Evolutionary conservation across 2,113 vertebrate genomes (phyloP).

Genomic region (Aspiorhynchus laticeps): DNA sequence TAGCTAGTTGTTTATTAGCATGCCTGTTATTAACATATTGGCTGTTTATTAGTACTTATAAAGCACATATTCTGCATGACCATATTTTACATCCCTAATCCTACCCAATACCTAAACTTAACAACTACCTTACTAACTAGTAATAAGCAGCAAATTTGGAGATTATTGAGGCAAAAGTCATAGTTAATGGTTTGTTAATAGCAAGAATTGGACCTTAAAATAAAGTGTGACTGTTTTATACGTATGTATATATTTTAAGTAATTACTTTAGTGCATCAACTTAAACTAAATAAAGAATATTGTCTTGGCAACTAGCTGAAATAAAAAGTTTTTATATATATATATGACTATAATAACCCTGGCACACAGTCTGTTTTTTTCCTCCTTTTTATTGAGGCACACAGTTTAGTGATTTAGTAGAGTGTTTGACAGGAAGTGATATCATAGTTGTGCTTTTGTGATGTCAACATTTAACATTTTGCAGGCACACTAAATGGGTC

Average conservation of each 20-base stretch:
- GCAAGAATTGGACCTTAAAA: too few relatives aligned
- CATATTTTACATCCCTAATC: not conserved
- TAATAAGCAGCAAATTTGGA: not conserved
- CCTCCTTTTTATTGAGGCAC: not conserved
- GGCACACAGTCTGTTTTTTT: not conserved
- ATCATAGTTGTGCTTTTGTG: not conserved
- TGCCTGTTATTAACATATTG: too few relatives aligned
- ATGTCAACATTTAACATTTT: conserved; percentile 24
- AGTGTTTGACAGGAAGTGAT: conserved; percentile 37
- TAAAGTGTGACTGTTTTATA: too few relatives aligned
- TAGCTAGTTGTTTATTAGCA: not conserved
- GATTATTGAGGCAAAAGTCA: not conserved
- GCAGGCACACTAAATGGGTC: conserved; percentile 16
- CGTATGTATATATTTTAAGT: not conserved
- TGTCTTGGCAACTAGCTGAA: not conserved
- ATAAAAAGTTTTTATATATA: not conserved
- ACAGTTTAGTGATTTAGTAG: not conserved
- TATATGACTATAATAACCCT: not conserved
- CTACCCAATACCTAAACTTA: not conserved
- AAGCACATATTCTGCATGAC: not conserved
- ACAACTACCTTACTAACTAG: not conserved
- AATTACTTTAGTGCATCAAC: not conserved
- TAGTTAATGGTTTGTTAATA: too few relatives aligned
- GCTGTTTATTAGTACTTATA: not conserved
- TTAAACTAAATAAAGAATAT: too few relatives aligned